Evolutionary conservation across 2,888 invertebrate genomes (phyloP), one percentile per base, ranked within the genome.

Genomic region (Lottia gigantea): DNA sequence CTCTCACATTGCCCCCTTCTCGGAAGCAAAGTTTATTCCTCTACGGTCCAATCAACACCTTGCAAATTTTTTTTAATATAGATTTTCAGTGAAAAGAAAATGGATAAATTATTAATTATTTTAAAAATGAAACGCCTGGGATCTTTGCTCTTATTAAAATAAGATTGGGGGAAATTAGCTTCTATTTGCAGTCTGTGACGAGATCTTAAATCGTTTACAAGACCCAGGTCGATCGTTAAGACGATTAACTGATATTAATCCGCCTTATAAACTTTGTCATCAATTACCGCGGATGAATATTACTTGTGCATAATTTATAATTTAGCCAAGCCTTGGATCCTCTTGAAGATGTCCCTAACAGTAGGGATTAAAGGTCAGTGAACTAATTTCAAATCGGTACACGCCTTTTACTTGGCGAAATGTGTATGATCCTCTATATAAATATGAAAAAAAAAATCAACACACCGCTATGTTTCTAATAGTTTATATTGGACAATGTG

Each of bases 291-390:
- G 55, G 55, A n/a, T 55, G 23, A 55, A 55, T 23, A 55, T 55
- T 55, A 55, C 55, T 55, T 55, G 55, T 55, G 55, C 55, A 55
- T 55, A 55, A 55, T 55, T 55, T 55, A 55, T 55, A 19, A 55
- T 55, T 55, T 55, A 55, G 55, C 55, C 23, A 23, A 55, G 19
- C 19, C 55, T 19, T 55, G 19, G 12, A 55, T 55, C 55, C 55
- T 55, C 55, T 55, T 55, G 55, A 23, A 55, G 55, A 23, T 55
- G 23, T 55, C 23, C 19, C 55, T 55, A 55, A 55, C 55, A 55
- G 19, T 19, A 23, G 55, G 55, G 55, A 55, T 55, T 55, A 55
- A 19, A 12, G 40, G 40, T 40, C 40, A 40, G 6, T 1, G 40
- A 40, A 40, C 40, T 40, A 40, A 40, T 6, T 8, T 40, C 40